These are phyloP conservation scores for Sphyrna mokarran DNA, from an alignment of 2,113 vertebrate genomes.

Conservation along the genomic window DNA sequence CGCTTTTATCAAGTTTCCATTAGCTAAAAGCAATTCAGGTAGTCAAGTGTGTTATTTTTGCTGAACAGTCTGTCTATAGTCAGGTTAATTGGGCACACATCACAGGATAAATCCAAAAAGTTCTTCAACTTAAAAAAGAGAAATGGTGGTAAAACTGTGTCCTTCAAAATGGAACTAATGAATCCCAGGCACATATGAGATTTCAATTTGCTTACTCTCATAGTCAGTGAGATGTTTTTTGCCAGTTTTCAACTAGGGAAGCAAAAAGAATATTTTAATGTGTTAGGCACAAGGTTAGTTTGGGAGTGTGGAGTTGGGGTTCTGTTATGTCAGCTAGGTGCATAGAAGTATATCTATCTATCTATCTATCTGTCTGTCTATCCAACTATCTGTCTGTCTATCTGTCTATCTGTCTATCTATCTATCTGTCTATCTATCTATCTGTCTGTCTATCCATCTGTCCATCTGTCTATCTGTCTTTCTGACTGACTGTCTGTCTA, in stretches of 20 bases:
- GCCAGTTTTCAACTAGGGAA: background rate
- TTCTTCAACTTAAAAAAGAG: background rate
- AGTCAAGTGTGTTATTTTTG: constrained; percentile 7
- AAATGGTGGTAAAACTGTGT: background rate
- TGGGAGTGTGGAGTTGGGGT: background rate
- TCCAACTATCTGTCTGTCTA: no score
- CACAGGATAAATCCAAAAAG: background rate
- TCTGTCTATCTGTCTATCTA: no score
- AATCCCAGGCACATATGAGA: background rate
- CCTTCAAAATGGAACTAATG: background rate
- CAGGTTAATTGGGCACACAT: background rate
- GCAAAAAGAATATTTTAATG: background rate
- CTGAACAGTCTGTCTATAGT: background rate
- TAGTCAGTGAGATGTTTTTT: background rate
- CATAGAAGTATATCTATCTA: background rate
- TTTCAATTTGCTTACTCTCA: background rate
- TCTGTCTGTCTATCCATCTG: no score
- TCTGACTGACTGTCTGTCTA: no score
- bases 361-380: background rate
- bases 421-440: no score
- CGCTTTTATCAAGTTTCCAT: constrained; percentile 42
- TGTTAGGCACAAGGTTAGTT: background rate
- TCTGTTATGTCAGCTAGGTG: background rate
- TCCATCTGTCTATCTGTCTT: no score
- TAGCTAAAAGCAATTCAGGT: constrained; percentile 39